Evolutionary conservation across 2,888 invertebrate species (phyloP), one percentile per base, ranked within the genome.

Genomic region (Torymus texanus): DNA sequence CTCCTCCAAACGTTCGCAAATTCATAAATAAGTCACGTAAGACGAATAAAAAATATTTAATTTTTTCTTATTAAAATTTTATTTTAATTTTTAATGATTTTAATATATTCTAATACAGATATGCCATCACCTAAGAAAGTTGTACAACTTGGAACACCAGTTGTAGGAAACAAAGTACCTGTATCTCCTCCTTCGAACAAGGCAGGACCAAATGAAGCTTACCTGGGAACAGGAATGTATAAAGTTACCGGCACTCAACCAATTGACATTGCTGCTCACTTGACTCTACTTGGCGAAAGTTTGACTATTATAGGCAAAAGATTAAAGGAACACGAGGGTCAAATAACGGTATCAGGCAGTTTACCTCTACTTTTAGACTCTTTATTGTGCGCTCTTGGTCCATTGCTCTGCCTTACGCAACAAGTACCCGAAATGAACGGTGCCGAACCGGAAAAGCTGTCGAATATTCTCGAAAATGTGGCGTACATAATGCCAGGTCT

Each of bases 291-390:
- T 14, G 98, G 98, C 0, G 98, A 98, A 90, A 98, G 97, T 86
- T 92, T 98, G 18, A 95, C 96, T 66, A 97, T 97, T 87, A 97
- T 98, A 84, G 98, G 98, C 0, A 96, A 97, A 89, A 91, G 98
- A 58, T 92, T 98, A 5, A 97, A 97, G 89, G 97, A 98, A 86
- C 97, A 97, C 86, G 97, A 97, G 94, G 98, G 98, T 13, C 97
- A 97, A 90, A 97, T 98, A 82, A 97, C 98, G 0, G 97, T 98
- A 16, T 98, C 97, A 0, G 98, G 98, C 0, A 97, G 97, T 80
- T 92, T 98, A 78, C 98, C 98, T 0, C 97, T 98, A 14, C 92
- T 98, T 14, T 91, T 98, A 82, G 98, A 98, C 91, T 97, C 98
- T 2, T 91, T 98, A 80, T 92, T 98, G 51, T 98, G 98, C 90